These are phyloP conservation scores for Coilia nasus DNA, from an alignment of 2,797 vertebrate genomes.

Conservation along the genomic window DNA sequence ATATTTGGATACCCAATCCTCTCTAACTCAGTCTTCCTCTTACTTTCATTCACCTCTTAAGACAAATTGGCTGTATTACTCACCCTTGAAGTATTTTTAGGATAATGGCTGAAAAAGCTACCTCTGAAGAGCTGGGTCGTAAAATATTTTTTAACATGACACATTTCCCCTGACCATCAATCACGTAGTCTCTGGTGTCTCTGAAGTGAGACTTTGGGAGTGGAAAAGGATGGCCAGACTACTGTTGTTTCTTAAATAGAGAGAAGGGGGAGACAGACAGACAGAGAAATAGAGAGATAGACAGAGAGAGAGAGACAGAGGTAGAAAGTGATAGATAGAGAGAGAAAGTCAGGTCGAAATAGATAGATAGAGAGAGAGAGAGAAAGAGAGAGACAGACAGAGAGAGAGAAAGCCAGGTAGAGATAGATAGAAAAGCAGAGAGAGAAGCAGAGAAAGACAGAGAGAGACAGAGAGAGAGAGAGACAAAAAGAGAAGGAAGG, in stretches of 20 bases:
- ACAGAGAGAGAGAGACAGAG: background rate
- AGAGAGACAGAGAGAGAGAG: background rate
- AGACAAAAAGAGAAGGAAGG: background rate
- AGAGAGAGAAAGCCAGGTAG: no score
- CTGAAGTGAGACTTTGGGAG: background rate
- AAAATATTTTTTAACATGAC: background rate
- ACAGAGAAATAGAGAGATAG: no score
- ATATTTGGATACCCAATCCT: background rate
- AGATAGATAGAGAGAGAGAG: no score
- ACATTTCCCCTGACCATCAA: background rate
- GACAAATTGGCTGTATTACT: constrained; percentile 7
- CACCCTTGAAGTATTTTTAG: constrained; percentile 7
- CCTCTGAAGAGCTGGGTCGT: background rate
- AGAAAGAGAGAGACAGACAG: no score
- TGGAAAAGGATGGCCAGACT: background rate
- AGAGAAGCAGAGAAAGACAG: background rate
- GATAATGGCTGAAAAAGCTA: background rate
- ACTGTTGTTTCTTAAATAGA: background rate
- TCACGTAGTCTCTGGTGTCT: background rate
- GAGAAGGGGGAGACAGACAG: no score
- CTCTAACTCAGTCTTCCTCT: background rate
- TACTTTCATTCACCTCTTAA: constrained; percentile 6
- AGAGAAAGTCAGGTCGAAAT: no score
- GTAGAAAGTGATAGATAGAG: no score
- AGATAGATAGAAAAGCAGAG: background rate